phyloP scores from a whole-genome alignment of 2,888 invertebrate species.

The Hyposoter didymator region DNA sequence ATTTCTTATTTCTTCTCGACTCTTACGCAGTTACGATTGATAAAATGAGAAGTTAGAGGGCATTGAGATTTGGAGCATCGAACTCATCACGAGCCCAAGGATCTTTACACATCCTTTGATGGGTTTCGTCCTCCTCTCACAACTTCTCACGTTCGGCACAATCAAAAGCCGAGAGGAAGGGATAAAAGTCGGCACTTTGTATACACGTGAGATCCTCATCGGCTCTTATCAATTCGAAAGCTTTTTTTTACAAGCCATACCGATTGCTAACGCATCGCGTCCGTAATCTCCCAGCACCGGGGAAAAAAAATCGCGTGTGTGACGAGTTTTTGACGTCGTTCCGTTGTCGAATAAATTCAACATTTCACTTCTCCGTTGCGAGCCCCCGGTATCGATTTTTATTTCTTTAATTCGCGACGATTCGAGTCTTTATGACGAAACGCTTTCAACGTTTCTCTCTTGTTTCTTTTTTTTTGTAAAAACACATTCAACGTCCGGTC shows the following conservation, averaged over 20 bases:
- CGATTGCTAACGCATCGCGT: slow-evolving; percentile 17
- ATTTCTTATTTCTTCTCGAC: background rate
- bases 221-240: slow-evolving; percentile 51
- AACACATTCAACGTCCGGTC: background rate
- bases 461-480: slow-evolving; percentile 1
- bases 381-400: slow-evolving; percentile 31
- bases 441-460: slow-evolving; percentile 52
- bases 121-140: background rate
- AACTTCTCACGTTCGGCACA: slow-evolving; percentile 26
- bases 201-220: slow-evolving; percentile 26
- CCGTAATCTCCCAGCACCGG: slow-evolving; percentile 24
- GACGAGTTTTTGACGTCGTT: slow-evolving; percentile 40
- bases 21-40: slow-evolving; percentile 14
- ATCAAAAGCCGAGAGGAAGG: slow-evolving; percentile 19
- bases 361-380: slow-evolving; percentile 35
- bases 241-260: slow-evolving; percentile 18
- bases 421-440: slow-evolving; percentile 46
- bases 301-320: slow-evolving; percentile 43
- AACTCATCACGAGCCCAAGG: slow-evolving; percentile 38
- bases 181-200: slow-evolving; percentile 31
- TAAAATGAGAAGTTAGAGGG: background rate
- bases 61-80: slow-evolving; percentile 48
- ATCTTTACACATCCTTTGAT: slow-evolving; percentile 39
- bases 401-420: slow-evolving; percentile 36
- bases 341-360: slow-evolving; percentile 23